phyloP scores from a whole-genome alignment of 2,113 vertebrate species.

The Ginglymostoma cirratum region DNA sequence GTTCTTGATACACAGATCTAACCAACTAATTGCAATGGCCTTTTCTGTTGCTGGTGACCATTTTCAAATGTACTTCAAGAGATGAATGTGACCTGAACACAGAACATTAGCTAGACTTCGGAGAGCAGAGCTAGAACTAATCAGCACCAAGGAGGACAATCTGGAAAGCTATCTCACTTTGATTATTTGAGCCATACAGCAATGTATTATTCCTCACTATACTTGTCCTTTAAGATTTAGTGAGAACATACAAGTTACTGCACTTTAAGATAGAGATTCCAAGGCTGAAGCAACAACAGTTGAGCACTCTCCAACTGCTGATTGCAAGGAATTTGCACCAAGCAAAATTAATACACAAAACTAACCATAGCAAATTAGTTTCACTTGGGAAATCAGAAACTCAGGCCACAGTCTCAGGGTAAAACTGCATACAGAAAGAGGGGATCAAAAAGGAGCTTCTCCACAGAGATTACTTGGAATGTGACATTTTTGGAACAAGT shows the following conservation, averaged over 20 bases:
- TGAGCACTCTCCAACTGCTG: background rate
- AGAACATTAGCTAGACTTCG: background rate
- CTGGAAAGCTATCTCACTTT: background rate
- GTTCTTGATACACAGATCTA: background rate
- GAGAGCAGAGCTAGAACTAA: background rate
- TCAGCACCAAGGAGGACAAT: background rate
- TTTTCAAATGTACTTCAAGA: background rate
- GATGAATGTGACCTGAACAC: background rate
- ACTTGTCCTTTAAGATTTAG: conserved; percentile 14
- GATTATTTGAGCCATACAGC: background rate
- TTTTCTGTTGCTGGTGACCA: too few species aligned
- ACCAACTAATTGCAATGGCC: background rate
- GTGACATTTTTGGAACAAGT: background rate
- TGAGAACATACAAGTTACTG: background rate
- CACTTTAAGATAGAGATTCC: background rate
- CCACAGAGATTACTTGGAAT: background rate
- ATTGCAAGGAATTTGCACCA: background rate
- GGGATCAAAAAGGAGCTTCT: background rate
- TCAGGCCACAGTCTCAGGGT: background rate
- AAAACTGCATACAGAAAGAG: background rate
- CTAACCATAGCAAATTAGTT: background rate
- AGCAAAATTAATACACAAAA: background rate
- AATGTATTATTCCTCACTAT: background rate
- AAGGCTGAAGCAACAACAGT: background rate
- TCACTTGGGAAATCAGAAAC: background rate